These are phyloP conservation scores for Machaerirhynchus nigripectus DNA, from an alignment of 2,113 vertebrate genomes.

Conservation along the genomic window DNA sequence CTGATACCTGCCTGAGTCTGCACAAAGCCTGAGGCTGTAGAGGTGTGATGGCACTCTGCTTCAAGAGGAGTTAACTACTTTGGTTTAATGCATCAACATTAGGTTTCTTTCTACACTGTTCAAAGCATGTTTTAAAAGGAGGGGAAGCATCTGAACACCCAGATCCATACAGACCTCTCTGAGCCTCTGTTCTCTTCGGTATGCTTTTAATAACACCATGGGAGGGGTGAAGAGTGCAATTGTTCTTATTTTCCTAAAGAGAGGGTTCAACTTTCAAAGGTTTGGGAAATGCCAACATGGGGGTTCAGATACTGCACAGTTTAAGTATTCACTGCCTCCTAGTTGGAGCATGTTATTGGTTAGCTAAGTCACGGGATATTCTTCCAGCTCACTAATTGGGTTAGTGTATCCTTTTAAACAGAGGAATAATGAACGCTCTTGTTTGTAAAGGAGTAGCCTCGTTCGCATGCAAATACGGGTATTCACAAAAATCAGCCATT, in stretches of 20 bases:
- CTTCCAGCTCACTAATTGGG: conserved; percentile 50
- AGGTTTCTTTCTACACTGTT: background rate
- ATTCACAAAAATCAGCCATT: conserved; percentile 64
- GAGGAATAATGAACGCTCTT: conserved; percentile 47
- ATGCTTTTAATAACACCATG: conserved; percentile 29
- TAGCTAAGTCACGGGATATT: conserved; percentile 28
- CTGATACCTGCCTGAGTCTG: background rate
- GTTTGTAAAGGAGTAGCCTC: conserved; percentile 52
- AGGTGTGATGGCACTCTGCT: background rate
- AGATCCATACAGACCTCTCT: background rate
- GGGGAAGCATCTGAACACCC: background rate
- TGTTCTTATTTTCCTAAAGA: conserved; percentile 6
- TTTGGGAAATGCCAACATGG: conserved; percentile 17
- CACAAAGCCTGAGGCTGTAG: background rate
- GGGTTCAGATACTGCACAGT: background rate
- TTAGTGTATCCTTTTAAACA: conserved; percentile 59
- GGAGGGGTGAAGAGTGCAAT: background rate
- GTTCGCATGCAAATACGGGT: conserved; percentile 64
- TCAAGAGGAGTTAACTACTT: background rate
- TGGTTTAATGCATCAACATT: background rate
- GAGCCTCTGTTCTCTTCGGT: background rate
- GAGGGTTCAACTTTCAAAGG: conserved; percentile 34
- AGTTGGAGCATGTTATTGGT: conserved; percentile 18
- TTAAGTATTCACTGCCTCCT: background rate
- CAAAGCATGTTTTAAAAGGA: conserved; percentile 34